These are phyloP conservation scores for Limnodromus scolopaceus DNA, from an alignment of 2,797 vertebrate genomes.

Conservation along the genomic window DNA sequence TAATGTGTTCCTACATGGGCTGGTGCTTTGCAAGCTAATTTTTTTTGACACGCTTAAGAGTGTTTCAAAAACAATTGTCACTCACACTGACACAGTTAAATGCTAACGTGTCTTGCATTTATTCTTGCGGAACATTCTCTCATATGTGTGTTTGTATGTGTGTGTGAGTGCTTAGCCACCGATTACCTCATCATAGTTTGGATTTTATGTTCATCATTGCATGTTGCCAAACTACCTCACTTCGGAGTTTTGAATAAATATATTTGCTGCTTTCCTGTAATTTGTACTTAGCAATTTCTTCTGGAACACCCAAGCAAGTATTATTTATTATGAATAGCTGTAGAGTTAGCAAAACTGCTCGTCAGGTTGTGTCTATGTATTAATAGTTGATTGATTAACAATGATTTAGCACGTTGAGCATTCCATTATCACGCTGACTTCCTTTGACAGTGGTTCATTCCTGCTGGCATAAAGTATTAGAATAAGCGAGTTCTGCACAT, in stretches of 20 bases:
- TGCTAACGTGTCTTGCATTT: constrained; percentile 65
- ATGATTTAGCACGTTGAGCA: constrained; percentile 76
- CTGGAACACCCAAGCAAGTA: constrained; percentile 62
- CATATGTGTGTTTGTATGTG: constrained; percentile 52
- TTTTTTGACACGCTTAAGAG: constrained; percentile 57
- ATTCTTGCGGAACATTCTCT: constrained; percentile 53
- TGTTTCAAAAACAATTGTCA: constrained; percentile 55
- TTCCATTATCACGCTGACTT: constrained; percentile 79
- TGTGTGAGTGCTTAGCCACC: constrained; percentile 62
- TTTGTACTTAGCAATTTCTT: constrained; percentile 42
- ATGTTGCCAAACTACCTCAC: constrained; percentile 72
- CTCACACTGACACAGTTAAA: constrained; percentile 59
- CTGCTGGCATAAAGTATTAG: constrained; percentile 79
- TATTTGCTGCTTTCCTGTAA: constrained; percentile 65
- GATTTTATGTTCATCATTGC: constrained; percentile 76
- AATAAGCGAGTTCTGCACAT: constrained; percentile 70
- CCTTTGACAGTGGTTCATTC: constrained; percentile 76
- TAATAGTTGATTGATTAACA: constrained; percentile 71
- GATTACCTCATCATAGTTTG: constrained; percentile 58
- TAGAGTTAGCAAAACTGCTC: constrained; percentile 61
- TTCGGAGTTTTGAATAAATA: constrained; percentile 68
- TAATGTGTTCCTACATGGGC: constrained; percentile 74
- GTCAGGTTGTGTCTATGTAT: constrained; percentile 63
- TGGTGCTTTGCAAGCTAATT: constrained; percentile 75
- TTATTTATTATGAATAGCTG: constrained; percentile 64